Evolutionary conservation across 2,888 invertebrate genomes (phyloP), one percentile per base, ranked within the genome.

Genomic region (Nomada fucata): DNA sequence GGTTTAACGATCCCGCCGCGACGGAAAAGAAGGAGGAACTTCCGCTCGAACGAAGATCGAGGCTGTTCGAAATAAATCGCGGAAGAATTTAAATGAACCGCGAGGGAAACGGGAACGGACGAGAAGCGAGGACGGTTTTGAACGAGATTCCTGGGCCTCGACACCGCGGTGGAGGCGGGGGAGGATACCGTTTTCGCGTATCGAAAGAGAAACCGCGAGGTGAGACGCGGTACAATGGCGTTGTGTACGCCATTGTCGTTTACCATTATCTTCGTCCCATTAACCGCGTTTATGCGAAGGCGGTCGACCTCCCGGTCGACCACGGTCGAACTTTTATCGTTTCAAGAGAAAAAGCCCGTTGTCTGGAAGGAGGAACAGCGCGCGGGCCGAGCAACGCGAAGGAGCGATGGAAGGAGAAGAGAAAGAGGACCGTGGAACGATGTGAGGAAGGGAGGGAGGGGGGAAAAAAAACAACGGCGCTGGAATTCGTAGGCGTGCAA

Each of bases 401-500:
- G 52, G 50, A 57, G 68, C 52, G 74, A 10, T 63, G 65, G 9
- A 36, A 36, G 18, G 9, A 60, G 47, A 2, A 3, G 29, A 74
- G 68, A 53, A 42, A 60, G 82, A 77, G 75, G 80, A 64, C 71
- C 65, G 61, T 23, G 23, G 23, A 23, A 1, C 23, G 23, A 23
- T 23, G 23, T 0, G 23, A 36, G 65, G 72, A 76, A 71, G 67
- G 71, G 70, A 79, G 68, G 52, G 63, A 57, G 76, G 64, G 29
- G 64, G 29, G 60, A 36, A 60, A 79, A 74, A 83, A 82, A 83
- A 83, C 70, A 65, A 70, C 76, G 83, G 69, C 72, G 77, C 78
- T 82, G 86, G 89, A 90, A 90, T 89, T 87, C 83, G 88, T 86
- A 86, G 84, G 85, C 84, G 90, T 85, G 84, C 84, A 86, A 88